These are phyloP conservation scores for Malacoctenus gilli DNA, from an alignment of 2,797 vertebrate species.

Conservation along the genomic window DNA sequence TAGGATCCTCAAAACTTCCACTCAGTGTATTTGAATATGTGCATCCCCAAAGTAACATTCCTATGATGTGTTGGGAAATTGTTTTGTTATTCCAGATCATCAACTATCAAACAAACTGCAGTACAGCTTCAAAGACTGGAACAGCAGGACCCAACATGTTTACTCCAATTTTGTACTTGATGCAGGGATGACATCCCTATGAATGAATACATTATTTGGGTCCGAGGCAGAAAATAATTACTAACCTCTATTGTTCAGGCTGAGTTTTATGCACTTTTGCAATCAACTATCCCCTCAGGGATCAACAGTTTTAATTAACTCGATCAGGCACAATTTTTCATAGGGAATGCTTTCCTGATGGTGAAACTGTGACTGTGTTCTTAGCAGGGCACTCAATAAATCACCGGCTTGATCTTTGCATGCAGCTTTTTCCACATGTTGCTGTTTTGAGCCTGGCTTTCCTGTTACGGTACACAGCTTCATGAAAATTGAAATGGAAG, in stretches of 20 bases:
- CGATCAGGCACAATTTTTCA: conserved; percentile 34
- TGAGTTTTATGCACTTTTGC: conserved; percentile 38
- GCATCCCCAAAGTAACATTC: no score
- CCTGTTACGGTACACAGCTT: background rate
- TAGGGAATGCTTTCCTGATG: conserved; percentile 44
- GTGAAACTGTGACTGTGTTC: conserved; percentile 23
- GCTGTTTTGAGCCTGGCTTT: conserved; percentile 19
- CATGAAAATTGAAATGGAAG: conserved; percentile 9
- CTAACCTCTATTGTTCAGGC: conserved; percentile 30
- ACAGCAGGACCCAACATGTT: conserved; percentile 4
- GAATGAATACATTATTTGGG: conserved; percentile 11
- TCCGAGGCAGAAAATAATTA: conserved; percentile 27
- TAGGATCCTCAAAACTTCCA: no score
- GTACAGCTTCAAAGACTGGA: background rate
- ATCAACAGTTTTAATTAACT: conserved; percentile 69
- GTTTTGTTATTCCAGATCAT: no score
- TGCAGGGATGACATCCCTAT: conserved; percentile 8
- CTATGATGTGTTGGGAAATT: no score
- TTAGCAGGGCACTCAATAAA: conserved; percentile 44
- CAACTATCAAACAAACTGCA: background rate
- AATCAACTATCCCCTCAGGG: conserved; percentile 52
- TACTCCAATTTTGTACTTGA: conserved; percentile 3
- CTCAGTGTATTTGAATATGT: no score
- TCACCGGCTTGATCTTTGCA: conserved; percentile 39
- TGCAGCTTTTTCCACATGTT: conserved; percentile 23